Evolutionary conservation across 2,113 vertebrate genomes (phyloP).

Genomic region (Rhabdornis inornatus): DNA sequence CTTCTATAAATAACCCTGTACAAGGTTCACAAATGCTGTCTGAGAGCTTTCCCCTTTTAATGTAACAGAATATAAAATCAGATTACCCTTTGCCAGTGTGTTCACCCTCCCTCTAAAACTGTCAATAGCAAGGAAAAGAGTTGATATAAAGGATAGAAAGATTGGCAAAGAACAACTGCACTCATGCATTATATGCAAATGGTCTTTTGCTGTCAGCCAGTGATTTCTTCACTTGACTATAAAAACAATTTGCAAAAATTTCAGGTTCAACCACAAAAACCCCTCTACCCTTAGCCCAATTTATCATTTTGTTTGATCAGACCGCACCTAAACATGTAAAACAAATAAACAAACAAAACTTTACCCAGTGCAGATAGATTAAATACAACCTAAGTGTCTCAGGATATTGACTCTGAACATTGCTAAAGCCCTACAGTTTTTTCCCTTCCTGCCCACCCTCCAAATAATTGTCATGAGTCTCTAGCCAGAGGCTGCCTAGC

Average conservation of each 20-base stretch:
- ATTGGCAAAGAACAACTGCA: neutral
- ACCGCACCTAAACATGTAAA: neutral
- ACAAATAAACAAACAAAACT: neutral
- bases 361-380: neutral
- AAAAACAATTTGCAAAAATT: neutral
- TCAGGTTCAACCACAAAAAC: neutral
- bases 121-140: neutral
- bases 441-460: neutral
- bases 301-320: neutral
- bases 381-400: neutral
- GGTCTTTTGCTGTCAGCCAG: neutral
- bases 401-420: neutral
- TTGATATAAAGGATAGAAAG: neutral
- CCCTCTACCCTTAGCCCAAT: neutral
- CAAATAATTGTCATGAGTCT: neutral
- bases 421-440: neutral
- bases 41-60: neutral
- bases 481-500: neutral
- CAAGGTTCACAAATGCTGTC: neutral
- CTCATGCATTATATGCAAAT: neutral
- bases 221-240: neutral
- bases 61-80: neutral
- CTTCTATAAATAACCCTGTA: slow-evolving; percentile 1
- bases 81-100: neutral
- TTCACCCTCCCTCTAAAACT: neutral